phyloP scores from a whole-genome alignment of 2,113 vertebrate genomes.

The Spheniscus mendiculus region DNA sequence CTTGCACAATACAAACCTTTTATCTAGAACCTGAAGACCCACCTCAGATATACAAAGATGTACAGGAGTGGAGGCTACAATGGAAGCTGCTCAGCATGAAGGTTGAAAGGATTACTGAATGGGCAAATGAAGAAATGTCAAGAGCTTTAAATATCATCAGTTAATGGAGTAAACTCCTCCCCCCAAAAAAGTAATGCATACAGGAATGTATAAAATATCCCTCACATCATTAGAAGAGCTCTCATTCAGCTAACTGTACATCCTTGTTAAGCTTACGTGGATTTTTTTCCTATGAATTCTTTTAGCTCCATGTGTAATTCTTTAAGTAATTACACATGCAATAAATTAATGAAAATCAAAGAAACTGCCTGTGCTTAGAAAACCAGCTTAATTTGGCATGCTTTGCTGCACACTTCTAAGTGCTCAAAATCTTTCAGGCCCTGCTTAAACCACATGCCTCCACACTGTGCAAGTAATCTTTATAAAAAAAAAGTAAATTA shows the following conservation, averaged over 20 bases:
- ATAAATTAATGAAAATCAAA: slow-evolving; percentile 67
- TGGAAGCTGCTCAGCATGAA: not conserved
- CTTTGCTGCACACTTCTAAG: slow-evolving; percentile 42
- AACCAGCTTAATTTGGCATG: slow-evolving; percentile 59
- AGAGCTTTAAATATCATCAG: not conserved
- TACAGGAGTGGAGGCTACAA: not conserved
- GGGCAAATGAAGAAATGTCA: not conserved
- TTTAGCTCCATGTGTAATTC: slow-evolving; percentile 6
- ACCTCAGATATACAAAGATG: not conserved
- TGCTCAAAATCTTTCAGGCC: slow-evolving; percentile 1
- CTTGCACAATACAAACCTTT: not conserved
- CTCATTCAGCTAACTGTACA: not conserved
- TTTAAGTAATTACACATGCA: slow-evolving; percentile 55
- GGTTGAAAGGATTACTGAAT: not conserved
- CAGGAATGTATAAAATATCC: not conserved
- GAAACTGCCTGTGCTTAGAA: slow-evolving; percentile 25
- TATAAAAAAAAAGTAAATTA: slow-evolving; percentile 14
- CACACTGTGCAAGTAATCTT: slow-evolving; percentile 46
- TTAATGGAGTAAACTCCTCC: not conserved
- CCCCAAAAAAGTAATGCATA: not conserved
- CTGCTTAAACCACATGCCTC: slow-evolving; percentile 26
- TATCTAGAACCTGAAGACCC: not conserved
- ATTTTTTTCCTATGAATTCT: not conserved
- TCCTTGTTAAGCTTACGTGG: not conserved
- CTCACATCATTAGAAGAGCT: not conserved